Conservation (phyloP, 2,797 vertebrate genomes). For the Amblyopsis hoosieri region DNA sequence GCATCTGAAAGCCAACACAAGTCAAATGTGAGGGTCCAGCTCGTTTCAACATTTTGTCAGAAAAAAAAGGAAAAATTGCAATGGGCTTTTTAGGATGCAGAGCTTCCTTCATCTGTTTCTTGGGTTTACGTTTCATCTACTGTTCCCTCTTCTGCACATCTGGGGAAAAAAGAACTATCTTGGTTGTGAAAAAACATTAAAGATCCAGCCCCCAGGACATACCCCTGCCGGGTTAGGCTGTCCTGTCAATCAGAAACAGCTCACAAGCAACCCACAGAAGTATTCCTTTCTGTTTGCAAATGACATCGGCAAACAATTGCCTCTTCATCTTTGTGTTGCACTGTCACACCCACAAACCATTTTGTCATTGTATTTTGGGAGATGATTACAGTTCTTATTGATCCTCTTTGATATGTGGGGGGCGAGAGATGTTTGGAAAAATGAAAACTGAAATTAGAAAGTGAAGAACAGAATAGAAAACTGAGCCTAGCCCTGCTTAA, state of each 20-base stretch:
- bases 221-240: slow-evolving; percentile 52
- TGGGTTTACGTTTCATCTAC: slow-evolving; percentile 23
- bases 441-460: slow-evolving; percentile 23
- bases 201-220: slow-evolving; percentile 58
- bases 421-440: slow-evolving; percentile 19
- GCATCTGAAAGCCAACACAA: slow-evolving; percentile 28
- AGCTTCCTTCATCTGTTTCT: slow-evolving; percentile 24
- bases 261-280: slow-evolving; percentile 33
- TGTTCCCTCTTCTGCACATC: slow-evolving; percentile 36
- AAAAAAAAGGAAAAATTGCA: slow-evolving; percentile 42
- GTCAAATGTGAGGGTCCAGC: slow-evolving; percentile 23
- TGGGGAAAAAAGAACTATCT: slow-evolving; percentile 49
- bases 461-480: slow-evolving; percentile 30
- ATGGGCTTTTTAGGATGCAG: slow-evolving; percentile 47
- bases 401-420: slow-evolving; percentile 53
- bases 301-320: slow-evolving; percentile 55
- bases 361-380: slow-evolving; percentile 50
- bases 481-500: slow-evolving; percentile 19
- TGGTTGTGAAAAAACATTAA: slow-evolving; percentile 62
- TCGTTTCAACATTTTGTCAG: slow-evolving; percentile 27
- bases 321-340: slow-evolving; percentile 63
- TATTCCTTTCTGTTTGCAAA: slow-evolving; percentile 55
- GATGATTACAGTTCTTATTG: slow-evolving; percentile 47
- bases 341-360: slow-evolving; percentile 55
- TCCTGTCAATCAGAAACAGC: slow-evolving; percentile 63